Conservation (phyloP, 2,888 invertebrate genomes). For the Bhutanitis thaidina region DNA sequence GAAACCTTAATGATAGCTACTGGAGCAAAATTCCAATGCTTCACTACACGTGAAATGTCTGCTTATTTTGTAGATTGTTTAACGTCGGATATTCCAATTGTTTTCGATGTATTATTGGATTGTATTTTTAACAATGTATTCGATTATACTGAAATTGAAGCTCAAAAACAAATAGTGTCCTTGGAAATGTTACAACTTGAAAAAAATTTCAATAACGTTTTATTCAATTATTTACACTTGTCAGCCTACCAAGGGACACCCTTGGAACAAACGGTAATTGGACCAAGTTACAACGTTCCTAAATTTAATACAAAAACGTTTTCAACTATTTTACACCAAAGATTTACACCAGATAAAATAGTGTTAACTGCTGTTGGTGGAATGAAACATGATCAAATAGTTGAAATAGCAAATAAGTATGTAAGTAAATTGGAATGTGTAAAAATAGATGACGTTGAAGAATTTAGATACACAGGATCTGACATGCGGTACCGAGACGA, state of each 20-base stretch:
- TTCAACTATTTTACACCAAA: slow-evolving; percentile 86
- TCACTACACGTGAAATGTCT: slow-evolving; percentile 97
- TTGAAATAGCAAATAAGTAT: slow-evolving; percentile 86
- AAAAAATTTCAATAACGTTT: slow-evolving; percentile 36
- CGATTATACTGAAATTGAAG: slow-evolving; percentile 43
- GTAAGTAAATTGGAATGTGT: slow-evolving; percentile 81
- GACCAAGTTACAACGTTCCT: slow-evolving; percentile 84
- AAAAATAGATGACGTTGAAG: slow-evolving; percentile 60
- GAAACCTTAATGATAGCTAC: slow-evolving; percentile 95
- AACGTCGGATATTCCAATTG: slow-evolving; percentile 89
- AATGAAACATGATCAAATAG: slow-evolving; percentile 90
- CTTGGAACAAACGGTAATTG: slow-evolving; percentile 64
- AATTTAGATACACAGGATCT: slow-evolving; percentile 92
- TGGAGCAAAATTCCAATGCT: slow-evolving; percentile 97
- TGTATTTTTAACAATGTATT: slow-evolving; percentile 91
- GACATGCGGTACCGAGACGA: slow-evolving; percentile 94
- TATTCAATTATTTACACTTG: slow-evolving; percentile 62
- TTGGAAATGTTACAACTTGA: slow-evolving; percentile 59
- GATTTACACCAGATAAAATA: slow-evolving; percentile 93
- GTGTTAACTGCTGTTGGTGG: slow-evolving; percentile 96
- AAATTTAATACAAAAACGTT: slow-evolving; percentile 84
- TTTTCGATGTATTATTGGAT: slow-evolving; percentile 95
- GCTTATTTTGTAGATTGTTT: slow-evolving; percentile 97
- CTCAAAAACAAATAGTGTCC: slow-evolving; percentile 50
- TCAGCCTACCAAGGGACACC: slow-evolving; percentile 70